Evolutionary conservation across 1,140 invertebrate genomes (phyloP).

Genomic region (Lasioglossum baleicum): DNA sequence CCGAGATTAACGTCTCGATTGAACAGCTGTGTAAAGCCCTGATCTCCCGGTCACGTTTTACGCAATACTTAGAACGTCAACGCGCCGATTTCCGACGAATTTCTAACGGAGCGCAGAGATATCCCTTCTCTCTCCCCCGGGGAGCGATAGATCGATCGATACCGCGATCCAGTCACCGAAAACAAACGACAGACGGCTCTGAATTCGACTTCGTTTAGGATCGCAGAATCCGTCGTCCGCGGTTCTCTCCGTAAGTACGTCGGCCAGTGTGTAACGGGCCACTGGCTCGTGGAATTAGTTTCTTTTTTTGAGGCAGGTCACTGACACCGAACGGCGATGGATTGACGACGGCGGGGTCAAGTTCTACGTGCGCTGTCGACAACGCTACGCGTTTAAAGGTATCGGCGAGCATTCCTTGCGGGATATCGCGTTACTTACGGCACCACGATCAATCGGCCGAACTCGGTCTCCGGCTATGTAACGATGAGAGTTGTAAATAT

Average conservation of each 20-base stretch:
- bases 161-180: constrained; percentile 11
- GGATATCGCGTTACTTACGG: constrained; percentile 48
- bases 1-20: constrained; percentile 11
- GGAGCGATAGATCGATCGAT: constrained; percentile 21
- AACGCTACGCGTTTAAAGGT: constrained; percentile 44
- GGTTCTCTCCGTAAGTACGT: background rate
- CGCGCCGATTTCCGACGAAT: background rate
- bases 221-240: constrained; percentile 17
- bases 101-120: background rate
- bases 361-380: constrained; percentile 48
- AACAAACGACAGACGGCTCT: constrained; percentile 28
- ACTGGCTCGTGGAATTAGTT: constrained; percentile 42
- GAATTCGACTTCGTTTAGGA: constrained; percentile 18
- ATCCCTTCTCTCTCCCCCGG: too few relatives aligned
- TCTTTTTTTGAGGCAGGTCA: constrained; percentile 59
- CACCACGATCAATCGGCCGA: constrained; percentile 35
- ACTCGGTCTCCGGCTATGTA: constrained; percentile 23
- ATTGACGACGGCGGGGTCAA: constrained; percentile 53
- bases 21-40: background rate
- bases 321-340: constrained; percentile 51
- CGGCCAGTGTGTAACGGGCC: constrained; percentile 35
- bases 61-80: constrained; percentile 2
- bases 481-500: constrained; percentile 29
- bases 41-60: background rate
- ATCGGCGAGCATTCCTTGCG: constrained; percentile 49